Base-by-base conservation (phyloP, 2,888 invertebrate genomes). In the Macrosoma leucophasiata region DNA sequence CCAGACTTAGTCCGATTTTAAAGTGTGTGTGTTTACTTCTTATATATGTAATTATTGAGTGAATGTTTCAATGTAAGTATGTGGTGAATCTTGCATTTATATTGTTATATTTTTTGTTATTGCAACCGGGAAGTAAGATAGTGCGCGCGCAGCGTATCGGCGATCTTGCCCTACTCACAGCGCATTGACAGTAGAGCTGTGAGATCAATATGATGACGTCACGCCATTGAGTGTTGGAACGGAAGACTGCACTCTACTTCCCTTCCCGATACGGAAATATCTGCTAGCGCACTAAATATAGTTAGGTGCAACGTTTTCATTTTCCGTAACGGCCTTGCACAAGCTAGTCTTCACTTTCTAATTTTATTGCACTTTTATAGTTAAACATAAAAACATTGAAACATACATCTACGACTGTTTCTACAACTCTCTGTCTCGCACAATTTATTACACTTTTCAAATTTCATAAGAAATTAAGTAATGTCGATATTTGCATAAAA, bases 201-300 rank as follows among this genome's bases (percentile, higher is more conserved):
- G 38, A 43, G 66, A 77, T 82, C 82, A 58, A 82, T 82, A 74
- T 41, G 22, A 56, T 81, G 81, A 82, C 81, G 82, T 81, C 81
- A 82, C 62, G 41, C 55, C 74, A 75, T 76, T 79, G 66, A 77
- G 62, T 50, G 50, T 50, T 47, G 40, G 41, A 57, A 50, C 46
- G 46, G 48, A 51, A 55, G 44, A 44, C 28, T 48, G 50, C 46
- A 58, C 50, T 67, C 51, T 54, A 58, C 44, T 50, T 45, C 48
- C 45, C 50, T 62, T 58, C 54, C 48, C 36, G 45, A 46, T 45
- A 49, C 51, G 49, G 50, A 55, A 58, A 58, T 56, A 57, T 43
- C 26, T 32, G 33, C 24, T 39, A 41, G 41, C 9, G 27, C 23
- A 11, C 23, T 28, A 29, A 29, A n/a, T n/a, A n/a, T n/a, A n/a